phyloP scores from a whole-genome alignment of 2,797 vertebrate genomes.

The Sus cebifrons region DNA sequence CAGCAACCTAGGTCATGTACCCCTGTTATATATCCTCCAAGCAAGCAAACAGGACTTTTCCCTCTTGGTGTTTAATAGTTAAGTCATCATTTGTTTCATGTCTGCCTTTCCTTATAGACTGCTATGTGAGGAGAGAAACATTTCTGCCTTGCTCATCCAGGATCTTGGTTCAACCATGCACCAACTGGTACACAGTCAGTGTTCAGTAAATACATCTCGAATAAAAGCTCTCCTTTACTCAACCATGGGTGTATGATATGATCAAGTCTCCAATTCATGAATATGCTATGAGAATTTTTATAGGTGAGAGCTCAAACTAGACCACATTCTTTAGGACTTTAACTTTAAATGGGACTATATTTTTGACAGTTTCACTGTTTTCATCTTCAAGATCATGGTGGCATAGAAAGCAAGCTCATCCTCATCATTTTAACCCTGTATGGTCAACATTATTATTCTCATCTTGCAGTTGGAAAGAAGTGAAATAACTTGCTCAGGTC shows the following conservation, averaged over 20 bases:
- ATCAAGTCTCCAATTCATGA: not conserved
- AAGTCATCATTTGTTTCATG: not conserved
- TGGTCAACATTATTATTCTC: not conserved
- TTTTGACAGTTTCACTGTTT: not conserved
- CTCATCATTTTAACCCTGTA: not conserved
- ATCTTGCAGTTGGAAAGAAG: not conserved
- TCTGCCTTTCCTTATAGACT: not conserved
- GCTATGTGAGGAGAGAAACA: not conserved
- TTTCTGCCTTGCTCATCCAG: not conserved
- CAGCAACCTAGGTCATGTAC: not conserved
- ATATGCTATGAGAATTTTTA: constrained; percentile 14
- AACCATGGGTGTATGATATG: not conserved
- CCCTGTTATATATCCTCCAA: not conserved
- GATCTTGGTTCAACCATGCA: not conserved
- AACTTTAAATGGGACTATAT: not conserved
- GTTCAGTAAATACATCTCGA: not conserved
- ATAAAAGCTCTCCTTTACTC: not conserved
- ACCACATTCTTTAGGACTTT: not conserved
- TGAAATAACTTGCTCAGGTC: not conserved
- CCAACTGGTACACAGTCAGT: not conserved
- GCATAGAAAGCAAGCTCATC: not conserved
- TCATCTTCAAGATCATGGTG: not conserved
- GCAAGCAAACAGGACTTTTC: not conserved
- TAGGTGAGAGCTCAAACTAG: not conserved
- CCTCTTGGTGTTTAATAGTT: not conserved